Percentiles rank a stretch among this genome's conserved stretches.
These are phyloP conservation scores for Stegophylla sp. DNA, from an alignment of 2,888 invertebrate species.

Conservation along the genomic window DNA sequence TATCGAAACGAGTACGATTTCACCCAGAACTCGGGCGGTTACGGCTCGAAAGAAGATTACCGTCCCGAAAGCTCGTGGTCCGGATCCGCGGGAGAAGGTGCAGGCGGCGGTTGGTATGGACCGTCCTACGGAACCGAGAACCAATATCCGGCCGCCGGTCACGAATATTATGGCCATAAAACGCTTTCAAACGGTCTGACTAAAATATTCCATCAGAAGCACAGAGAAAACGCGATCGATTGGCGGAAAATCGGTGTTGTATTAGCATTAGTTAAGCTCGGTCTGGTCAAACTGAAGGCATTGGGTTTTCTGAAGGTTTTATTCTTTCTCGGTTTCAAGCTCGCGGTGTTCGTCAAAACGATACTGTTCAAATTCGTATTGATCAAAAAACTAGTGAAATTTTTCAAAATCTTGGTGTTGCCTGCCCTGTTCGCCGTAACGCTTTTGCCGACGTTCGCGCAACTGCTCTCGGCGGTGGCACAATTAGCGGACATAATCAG, in stretches of 20 bases:
- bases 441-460: slow-evolving; percentile 19
- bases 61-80: background rate
- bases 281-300: slow-evolving; percentile 61
- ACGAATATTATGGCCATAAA: background rate
- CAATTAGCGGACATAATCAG: background rate
- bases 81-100: background rate
- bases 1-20: background rate
- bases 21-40: background rate
- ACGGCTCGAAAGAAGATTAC: background rate
- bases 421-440: slow-evolving; percentile 60
- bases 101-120: background rate
- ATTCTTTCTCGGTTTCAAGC: slow-evolving; percentile 59
- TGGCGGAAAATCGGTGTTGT: background rate
- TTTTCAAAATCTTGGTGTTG: slow-evolving; percentile 61
- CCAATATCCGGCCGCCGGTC: background rate
- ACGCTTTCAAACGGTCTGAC: background rate
- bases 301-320: slow-evolving; percentile 60
- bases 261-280: slow-evolving; percentile 60
- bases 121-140: background rate
- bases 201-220: background rate
- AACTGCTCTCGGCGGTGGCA: background rate
- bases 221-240: slow-evolving; percentile 57
- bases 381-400: slow-evolving; percentile 61
- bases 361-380: slow-evolving; percentile 61
- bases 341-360: slow-evolving; percentile 59